These are phyloP conservation scores for Linnaemya tessellans DNA, from an alignment of 2,888 invertebrate species.

Conservation along the genomic window DNA sequence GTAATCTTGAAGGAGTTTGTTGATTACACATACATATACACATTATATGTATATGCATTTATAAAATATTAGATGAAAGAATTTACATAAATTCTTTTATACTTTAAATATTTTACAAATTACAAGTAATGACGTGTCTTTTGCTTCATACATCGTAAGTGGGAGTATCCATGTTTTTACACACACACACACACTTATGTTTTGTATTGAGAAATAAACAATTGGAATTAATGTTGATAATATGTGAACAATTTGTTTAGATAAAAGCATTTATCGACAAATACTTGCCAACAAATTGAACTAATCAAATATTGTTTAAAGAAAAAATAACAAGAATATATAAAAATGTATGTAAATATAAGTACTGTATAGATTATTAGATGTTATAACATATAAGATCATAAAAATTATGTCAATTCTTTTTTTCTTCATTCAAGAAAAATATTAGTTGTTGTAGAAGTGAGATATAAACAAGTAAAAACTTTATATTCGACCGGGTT, in stretches of 20 bases:
- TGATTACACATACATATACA: too few species aligned
- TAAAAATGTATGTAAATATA: too few species aligned
- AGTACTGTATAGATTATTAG: too few species aligned
- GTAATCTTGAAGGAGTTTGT: conserved; percentile 21
- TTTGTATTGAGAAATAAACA: not conserved
- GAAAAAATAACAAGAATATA: not conserved
- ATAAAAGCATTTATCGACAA: not conserved
- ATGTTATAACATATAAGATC: too few species aligned
- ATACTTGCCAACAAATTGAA: not conserved
- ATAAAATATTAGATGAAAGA: not conserved
- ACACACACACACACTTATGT: not conserved
- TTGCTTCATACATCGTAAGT: not conserved
- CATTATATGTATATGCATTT: conserved; percentile 1
- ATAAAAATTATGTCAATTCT: too few species aligned
- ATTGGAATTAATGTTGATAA: not conserved
- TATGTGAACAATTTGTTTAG: not conserved
- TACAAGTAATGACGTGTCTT: conserved; percentile 6
- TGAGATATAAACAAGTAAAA: too few species aligned
- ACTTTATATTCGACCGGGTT: too few species aligned
- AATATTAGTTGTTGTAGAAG: too few species aligned
- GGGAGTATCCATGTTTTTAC: not conserved
- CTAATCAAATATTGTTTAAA: not conserved
- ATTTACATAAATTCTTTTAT: conserved; percentile 37
- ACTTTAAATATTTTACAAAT: conserved; percentile 43
- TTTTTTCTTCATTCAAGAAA: too few species aligned